A percentile compares a stretch with the other conserved stretches of the same genome.
Evolutionary conservation across 2,113 vertebrate species (phyloP).

Genomic region (Xenopus tropicalis): UCB_Xtro_10.0 CM004444.2:74299501-74300000

Average conservation of each 20-base stretch:
- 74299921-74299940: constrained; percentile 1
- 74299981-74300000: no score
- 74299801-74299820: neutral
- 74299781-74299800: neutral
- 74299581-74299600: no score
- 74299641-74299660: no score
- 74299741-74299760: neutral
- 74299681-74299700: no score
- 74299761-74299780: neutral
- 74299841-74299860: neutral
- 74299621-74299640: no score
- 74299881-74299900: constrained; percentile 8
- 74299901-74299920: neutral
- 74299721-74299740: neutral
- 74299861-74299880: neutral
- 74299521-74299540: no score
- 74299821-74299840: neutral
- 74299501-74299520: no score
- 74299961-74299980: neutral
- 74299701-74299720: no score
- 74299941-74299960: constrained; percentile 10
- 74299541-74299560: no score
- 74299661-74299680: no score
- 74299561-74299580: no score
- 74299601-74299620: no score